Evolutionary conservation across 2,113 vertebrate genomes (phyloP), one percentile per base, ranked within the genome.

Genomic region (Acrocephalus kingi): DNA sequence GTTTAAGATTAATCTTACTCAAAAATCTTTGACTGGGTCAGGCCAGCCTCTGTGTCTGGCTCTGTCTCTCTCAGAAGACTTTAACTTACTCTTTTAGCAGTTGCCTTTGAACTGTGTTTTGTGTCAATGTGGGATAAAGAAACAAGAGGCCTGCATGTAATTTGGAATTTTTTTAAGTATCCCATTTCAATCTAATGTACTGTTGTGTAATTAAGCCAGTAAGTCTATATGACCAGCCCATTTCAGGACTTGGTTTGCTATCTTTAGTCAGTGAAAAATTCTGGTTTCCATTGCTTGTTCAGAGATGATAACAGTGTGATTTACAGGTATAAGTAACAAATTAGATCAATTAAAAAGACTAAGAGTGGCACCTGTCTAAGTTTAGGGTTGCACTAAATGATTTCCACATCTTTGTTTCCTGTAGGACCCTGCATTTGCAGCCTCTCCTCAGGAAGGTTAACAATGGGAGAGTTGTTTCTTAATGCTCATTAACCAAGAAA

Each of bases 291-390:
- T 98, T 98, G 97, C 97, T 98, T 97, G 97, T 98, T 97, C 84
- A 49, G 89, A 96, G 88, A 98, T 97, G 98, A 99, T 98, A 98
- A 98, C 97, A 97, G 98, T 98, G 98, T 98, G 98, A 99, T 99
- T 98, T 98, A 98, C 98, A 98, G 98, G 98, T 98, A 99, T 99
- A 98, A 98, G 98, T 99, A 99, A 99, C 99, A 99, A 99, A 99
- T 99, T 98, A 99, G 98, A 99, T 99, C 98, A 99, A 99, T 99
- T 99, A 99, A 99, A 98, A 98, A 98, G 98, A 98, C 98, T 96
- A 96, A 97, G 97, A 98, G 97, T 98, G 98, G 98, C 99, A 98
- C 98, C 98, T 99, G 98, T 98, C 97, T 64, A 80, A 97, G 99
- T 97, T 97, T 99, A 98, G 90, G 98, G 98, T 99, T 99, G 97